Percentiles rank a stretch among this genome's conserved stretches.
Conservation (phyloP, 2,888 invertebrate species). For the Euphydryas editha region DNA sequence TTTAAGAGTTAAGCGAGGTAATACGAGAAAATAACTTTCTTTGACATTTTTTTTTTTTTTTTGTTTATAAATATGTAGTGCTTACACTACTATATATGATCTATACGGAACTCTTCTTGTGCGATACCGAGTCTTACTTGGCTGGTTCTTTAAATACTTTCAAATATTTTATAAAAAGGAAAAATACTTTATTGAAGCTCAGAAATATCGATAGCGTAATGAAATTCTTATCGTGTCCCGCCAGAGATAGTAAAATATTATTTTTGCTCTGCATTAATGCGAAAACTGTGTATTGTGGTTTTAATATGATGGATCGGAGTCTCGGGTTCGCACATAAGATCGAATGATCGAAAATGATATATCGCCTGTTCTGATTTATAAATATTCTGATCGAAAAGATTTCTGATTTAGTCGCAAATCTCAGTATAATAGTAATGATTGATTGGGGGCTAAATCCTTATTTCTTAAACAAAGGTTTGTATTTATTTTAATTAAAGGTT, state of each 20-base stretch:
- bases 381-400: constrained; percentile 11
- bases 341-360: constrained; percentile 62
- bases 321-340: constrained; percentile 54
- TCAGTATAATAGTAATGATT: neutral
- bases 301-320: constrained; percentile 62
- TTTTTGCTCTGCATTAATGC: constrained; percentile 65
- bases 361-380: constrained; percentile 47
- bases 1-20: too few relatives aligned
- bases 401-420: neutral
- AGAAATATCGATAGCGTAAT: constrained; percentile 48
- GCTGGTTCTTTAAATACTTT: neutral
- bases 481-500: too few relatives aligned
- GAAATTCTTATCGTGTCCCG: constrained; percentile 59
- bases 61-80: too few relatives aligned
- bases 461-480: too few relatives aligned
- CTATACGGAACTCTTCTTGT: too few relatives aligned
- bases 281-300: constrained; percentile 70
- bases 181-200: neutral
- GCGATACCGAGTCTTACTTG: neutral
- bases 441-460: neutral
- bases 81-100: too few relatives aligned
- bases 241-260: constrained; percentile 55
- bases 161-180: neutral
- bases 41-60: too few relatives aligned
- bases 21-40: too few relatives aligned